A percentile compares a stretch with the other conserved stretches of the same genome.
Conservation (phyloP, 1,140 invertebrate species). For the Leptinotarsa undecemlineata region DNA sequence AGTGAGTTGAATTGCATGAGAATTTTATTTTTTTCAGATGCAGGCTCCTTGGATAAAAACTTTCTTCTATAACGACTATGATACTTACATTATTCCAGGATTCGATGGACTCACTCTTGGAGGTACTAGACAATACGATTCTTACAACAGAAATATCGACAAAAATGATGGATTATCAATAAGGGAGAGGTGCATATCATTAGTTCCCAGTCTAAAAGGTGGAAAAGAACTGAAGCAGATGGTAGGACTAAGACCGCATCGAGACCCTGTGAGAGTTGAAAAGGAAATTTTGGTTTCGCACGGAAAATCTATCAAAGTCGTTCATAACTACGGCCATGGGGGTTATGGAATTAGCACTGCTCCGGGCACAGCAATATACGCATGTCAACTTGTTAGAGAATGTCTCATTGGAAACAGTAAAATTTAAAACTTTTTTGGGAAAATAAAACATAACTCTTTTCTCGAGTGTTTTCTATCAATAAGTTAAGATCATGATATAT, state of each 20-base stretch:
- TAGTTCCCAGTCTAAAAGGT: conserved; percentile 73
- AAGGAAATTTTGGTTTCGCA: conserved; percentile 58
- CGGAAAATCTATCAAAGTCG: conserved; percentile 63
- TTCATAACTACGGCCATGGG: conserved; percentile 93
- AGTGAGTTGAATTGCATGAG: too few species aligned
- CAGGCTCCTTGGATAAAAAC: conserved; percentile 88
- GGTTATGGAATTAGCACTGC: conserved; percentile 87
- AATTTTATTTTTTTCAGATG: conserved; percentile 59
- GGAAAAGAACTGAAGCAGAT: conserved; percentile 67
- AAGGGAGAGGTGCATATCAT: conserved; percentile 69
- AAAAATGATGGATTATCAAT: conserved; percentile 75
- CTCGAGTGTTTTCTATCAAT: too few species aligned
- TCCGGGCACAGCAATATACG: conserved; percentile 81
- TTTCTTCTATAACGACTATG: conserved; percentile 81
- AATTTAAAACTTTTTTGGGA: conserved; percentile 52
- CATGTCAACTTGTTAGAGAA: conserved; percentile 69
- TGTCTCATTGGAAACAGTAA: conserved; percentile 60
- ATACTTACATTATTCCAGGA: conserved; percentile 86
- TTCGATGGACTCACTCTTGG: conserved; percentile 76
- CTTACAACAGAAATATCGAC: conserved; percentile 70
- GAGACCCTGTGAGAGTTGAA: conserved; percentile 78
- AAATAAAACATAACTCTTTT: background rate
- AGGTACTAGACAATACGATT: conserved; percentile 80
- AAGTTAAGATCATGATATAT: too few species aligned
- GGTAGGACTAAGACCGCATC: conserved; percentile 79